These are phyloP conservation scores for Brachirus orientalis DNA, from an alignment of 2,113 vertebrate genomes.

Conservation along the genomic window DNA sequence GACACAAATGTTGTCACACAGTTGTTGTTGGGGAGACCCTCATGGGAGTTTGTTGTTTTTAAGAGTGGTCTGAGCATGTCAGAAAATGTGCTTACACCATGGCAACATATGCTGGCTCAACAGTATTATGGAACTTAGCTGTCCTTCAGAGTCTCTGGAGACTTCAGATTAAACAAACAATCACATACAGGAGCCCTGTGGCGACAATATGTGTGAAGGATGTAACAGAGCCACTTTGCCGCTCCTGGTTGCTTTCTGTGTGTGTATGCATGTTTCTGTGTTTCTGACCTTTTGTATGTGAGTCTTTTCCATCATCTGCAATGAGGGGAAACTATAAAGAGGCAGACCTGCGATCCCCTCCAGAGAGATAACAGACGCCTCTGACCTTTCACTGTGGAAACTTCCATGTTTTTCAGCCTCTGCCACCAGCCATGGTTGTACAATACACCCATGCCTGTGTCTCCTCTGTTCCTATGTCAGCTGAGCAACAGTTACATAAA, in stretches of 20 bases:
- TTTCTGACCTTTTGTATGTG: constrained; percentile 29
- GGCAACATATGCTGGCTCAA: constrained; percentile 72
- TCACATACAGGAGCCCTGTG: constrained; percentile 33
- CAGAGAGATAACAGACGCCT: constrained; percentile 34
- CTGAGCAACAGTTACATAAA: constrained; percentile 49
- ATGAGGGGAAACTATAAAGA: constrained; percentile 39
- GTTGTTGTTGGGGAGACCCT: constrained; percentile 34
- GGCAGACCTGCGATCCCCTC: constrained; percentile 24
- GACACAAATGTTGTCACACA: constrained; percentile 40
- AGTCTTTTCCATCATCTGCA: constrained; percentile 41
- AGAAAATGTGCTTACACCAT: constrained; percentile 77
- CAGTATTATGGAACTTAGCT: constrained; percentile 62
- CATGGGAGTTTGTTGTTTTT: constrained; percentile 72
- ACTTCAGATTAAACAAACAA: constrained; percentile 62
- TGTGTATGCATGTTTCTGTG: constrained; percentile 32
- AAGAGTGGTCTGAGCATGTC: constrained; percentile 62
- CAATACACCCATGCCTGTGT: neutral
- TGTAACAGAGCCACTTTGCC: constrained; percentile 18
- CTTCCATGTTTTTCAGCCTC: constrained; percentile 44
- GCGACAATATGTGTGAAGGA: constrained; percentile 42
- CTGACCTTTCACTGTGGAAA: constrained; percentile 57
- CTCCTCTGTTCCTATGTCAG: constrained; percentile 34
- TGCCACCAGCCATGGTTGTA: neutral
- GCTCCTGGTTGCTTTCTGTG: constrained; percentile 27
- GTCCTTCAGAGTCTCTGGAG: constrained; percentile 69